Evolutionary conservation across 2,113 vertebrate species (phyloP).

Genomic region (Mesembrinibis cayennensis): DNA sequence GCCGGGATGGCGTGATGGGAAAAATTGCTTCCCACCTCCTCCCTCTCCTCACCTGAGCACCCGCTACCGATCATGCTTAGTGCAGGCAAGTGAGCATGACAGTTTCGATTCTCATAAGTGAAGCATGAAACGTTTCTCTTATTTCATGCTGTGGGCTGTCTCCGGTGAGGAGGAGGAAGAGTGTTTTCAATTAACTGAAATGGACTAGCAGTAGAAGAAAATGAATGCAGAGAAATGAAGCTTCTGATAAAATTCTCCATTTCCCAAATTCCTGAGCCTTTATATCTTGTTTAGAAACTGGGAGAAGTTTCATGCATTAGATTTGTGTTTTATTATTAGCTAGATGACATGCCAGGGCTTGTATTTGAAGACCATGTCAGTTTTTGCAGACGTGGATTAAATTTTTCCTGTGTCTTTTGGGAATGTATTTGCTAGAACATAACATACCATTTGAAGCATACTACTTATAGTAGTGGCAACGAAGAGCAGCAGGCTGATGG

Average conservation of each 20-base stretch:
- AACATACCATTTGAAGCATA: background rate
- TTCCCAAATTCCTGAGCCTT: background rate
- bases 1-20: background rate
- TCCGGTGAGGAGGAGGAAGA: background rate
- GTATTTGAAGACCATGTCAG: background rate
- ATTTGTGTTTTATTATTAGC: background rate
- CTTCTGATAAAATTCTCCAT: background rate
- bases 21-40: background rate
- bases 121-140: accelerated
- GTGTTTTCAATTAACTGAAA: background rate
- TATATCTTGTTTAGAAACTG: background rate
- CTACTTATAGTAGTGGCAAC: background rate
- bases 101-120: accelerated
- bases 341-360: background rate
- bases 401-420: background rate
- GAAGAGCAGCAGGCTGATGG: background rate
- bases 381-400: background rate
- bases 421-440: accelerated
- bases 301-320: background rate
- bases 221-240: background rate
- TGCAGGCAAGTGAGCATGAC: accelerated
- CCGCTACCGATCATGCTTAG: accelerated
- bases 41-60: background rate
- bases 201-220: background rate
- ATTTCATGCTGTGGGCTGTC: accelerated